A percentile compares a stretch with the other conserved stretches of the same genome.
phyloP scores from a whole-genome alignment of 2,888 invertebrate species.

The Cotesia congregata region DNA sequence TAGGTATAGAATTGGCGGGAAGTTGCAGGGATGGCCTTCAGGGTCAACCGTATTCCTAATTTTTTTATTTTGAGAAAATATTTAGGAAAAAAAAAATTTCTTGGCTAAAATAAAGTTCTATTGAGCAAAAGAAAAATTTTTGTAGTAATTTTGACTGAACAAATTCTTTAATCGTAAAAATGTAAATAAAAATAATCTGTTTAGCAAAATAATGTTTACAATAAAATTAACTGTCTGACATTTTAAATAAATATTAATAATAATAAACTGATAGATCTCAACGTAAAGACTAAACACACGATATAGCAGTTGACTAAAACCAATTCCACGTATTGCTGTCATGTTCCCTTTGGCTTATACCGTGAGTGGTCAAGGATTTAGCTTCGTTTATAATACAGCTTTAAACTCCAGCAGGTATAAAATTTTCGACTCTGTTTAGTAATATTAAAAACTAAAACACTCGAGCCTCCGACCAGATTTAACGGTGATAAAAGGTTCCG shows the following conservation, averaged over 20 bases:
- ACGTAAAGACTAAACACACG: background rate
- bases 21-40: too few species aligned
- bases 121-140: too few species aligned
- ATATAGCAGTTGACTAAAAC: background rate
- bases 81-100: too few species aligned
- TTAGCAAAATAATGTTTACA: too few species aligned
- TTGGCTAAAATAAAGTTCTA: too few species aligned
- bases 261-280: background rate
- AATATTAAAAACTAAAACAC: background rate
- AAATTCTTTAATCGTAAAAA: too few species aligned
- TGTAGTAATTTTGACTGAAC: too few species aligned
- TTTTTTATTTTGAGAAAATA: too few species aligned
- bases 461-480: background rate
- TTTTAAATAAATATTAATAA: background rate
- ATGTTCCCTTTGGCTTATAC: constrained; percentile 5
- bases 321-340: constrained; percentile 15
- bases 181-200: too few species aligned
- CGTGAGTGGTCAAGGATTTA: constrained; percentile 31
- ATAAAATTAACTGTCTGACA: too few species aligned
- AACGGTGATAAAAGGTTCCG: constrained; percentile 14
- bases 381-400: background rate
- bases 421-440: constrained; percentile 2
- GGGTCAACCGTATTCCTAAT: too few species aligned
- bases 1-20: too few species aligned
- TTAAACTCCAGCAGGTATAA: constrained; percentile 2